Base-by-base conservation (phyloP, 2,888 invertebrate genomes). In the Tineola bisselliella region DNA sequence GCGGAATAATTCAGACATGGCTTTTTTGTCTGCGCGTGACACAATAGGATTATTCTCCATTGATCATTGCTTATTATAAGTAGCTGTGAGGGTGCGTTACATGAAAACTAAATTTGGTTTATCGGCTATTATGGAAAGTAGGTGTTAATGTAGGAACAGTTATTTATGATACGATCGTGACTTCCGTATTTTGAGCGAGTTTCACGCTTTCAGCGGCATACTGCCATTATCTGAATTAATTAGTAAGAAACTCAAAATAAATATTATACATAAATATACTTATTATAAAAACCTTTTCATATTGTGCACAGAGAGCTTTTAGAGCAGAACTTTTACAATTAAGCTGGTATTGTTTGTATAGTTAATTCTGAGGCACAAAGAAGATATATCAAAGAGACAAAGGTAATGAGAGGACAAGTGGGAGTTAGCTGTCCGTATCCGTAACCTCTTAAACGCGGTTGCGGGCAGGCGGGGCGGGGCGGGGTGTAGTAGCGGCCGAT, bases 101-200 rank as follows among this genome's bases (percentile, higher is more conserved):
- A 86, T 83, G 86, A 81, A 87, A 87, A 86, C 84, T 83, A 86
- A 87, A 87, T 87, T 87, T 87, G 84, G 86, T 86, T 86, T 86
- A 86, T 86, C 86, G 86, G 80, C 83, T 82, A 82, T 86, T 86
- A 87, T 86, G 87, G 83, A 83, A 84, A 86, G 82, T 84, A 84
- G 84, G 86, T 86, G 87, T 79, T 84, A 84, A 84, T 86, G 82
- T 81, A 76, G 76, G 73, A 78, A 72, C 69, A 74, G 76, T 81
- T 77, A 86, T 87, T 84, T 87, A 87, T 84, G 70, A 73, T 70
- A 62, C 65, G 74, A 77, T 80, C 84, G 84, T 87, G 87, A 86
- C 84, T 83, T 77, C 74, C 75, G 70, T 67, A 70, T 77, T 79
- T 75, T 72, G 67, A 69, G 68, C 63, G 70, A 69, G 70, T 76